Base-by-base conservation (phyloP, 2,888 invertebrate species). In the Malacosoma neustria region DNA sequence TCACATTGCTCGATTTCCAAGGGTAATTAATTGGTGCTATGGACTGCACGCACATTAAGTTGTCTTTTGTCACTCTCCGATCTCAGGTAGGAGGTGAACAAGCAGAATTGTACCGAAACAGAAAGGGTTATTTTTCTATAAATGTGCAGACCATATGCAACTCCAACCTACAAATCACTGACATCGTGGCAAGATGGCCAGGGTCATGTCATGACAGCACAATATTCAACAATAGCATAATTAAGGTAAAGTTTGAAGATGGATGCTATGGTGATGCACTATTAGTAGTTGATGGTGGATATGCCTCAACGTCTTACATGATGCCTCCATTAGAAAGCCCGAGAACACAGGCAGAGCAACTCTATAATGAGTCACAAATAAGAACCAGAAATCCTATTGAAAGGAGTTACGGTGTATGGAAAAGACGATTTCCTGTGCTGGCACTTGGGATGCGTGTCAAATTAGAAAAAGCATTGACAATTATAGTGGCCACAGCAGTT, bases 361-460 rank as follows among this genome's bases (percentile, higher is more conserved):
- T n/a, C 2, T 37, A 33, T 14, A 37, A 37, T 29, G 14, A n/a
- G 14, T 29, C 33, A 11, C 32, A 37, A 33, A 41, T 38, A n/a
- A 30, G 14, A 30, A 35, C 35, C 30, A 35, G 30, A n/a, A 35
- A 30, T 30, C n/a, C 14, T 4, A 15, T 35, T 5, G 31, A 35
- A 41, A 33, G 51, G n/a, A 48, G 37, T 11, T 59, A 52, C 53
- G 56, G 58, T 13, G 34, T 38, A 2, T 29, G 32, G 1, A 38
- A 38, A 14, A 31, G 32, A 32, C 4, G 38, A 35, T 61, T 62
- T 45, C 62, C 62, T 29, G 42, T 52, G 11, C 39, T 63, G 30
- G 46, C 56, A 11, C 14, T 55, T 13, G 61, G 59, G 13, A 45
- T 64, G 15, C 14, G 55, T 7, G 30, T 54, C 4, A 43, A 52